phyloP scores from a whole-genome alignment of 2,113 vertebrate species.

The Nycticebus coucang region DNA sequence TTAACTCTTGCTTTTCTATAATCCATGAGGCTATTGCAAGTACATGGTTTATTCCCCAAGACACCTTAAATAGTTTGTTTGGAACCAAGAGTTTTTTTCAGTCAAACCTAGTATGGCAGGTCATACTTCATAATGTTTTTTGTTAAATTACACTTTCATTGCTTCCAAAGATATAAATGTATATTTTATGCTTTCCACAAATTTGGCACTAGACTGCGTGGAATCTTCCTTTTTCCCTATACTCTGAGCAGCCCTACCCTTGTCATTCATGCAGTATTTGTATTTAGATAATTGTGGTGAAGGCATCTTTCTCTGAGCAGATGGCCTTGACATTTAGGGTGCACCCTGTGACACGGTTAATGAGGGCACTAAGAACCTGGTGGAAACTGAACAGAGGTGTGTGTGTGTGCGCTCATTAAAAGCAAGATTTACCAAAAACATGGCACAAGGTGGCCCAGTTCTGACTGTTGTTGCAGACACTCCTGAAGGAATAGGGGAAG shows the following conservation, averaged over 20 bases:
- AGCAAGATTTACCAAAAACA: neutral
- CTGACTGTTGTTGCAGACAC: neutral
- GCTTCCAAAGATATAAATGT: neutral
- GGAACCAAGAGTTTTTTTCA: neutral
- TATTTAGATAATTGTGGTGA: slow-evolving; percentile 37
- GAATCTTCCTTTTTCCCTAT: neutral
- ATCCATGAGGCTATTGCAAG: neutral
- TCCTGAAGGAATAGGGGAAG: neutral
- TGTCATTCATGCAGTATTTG: slow-evolving; percentile 36
- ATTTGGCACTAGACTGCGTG: neutral
- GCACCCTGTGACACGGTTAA: neutral
- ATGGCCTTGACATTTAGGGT: slow-evolving; percentile 31
- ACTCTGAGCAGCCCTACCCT: neutral
- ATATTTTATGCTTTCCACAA: slow-evolving; percentile 1
- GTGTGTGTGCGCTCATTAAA: neutral
- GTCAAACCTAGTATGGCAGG: neutral
- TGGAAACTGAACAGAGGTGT: neutral
- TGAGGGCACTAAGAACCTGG: neutral
- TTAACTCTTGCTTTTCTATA: neutral
- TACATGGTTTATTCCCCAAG: neutral
- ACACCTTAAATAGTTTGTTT: neutral
- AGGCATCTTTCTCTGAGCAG: slow-evolving; percentile 32
- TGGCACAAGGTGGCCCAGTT: neutral
- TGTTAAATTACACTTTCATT: neutral
- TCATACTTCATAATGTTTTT: neutral